These are phyloP conservation scores for Oryzias woworae DNA, from an alignment of 2,113 vertebrate species.

Conservation along the genomic window DNA sequence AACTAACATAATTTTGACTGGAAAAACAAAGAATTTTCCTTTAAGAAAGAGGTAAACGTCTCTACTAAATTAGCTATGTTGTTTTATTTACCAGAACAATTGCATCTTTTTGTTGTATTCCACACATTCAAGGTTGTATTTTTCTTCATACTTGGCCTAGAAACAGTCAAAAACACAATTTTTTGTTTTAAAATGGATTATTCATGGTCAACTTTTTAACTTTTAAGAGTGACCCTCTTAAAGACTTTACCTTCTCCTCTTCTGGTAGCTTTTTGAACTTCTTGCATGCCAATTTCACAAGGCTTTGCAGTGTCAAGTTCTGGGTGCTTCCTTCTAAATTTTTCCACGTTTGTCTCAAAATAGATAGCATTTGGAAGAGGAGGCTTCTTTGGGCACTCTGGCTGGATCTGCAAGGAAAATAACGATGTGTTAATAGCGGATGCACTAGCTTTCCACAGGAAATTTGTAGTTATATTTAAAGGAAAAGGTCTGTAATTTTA, in stretches of 20 bases:
- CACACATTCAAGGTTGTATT: not conserved
- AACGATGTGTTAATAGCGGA: too few species aligned
- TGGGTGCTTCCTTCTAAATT: constrained; percentile 20
- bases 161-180: not conserved
- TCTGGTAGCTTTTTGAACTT: constrained; percentile 19
- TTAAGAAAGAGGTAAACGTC: not conserved
- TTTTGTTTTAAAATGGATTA: not conserved
- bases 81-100: constrained; percentile 25
- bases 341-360: constrained; percentile 8
- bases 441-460: not conserved
- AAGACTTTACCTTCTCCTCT: constrained; percentile 26
- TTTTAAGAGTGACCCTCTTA: not conserved
- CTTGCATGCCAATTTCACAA: not conserved
- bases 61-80: not conserved
- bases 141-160: constrained; percentile 29
- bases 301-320: accelerated
- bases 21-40: constrained; percentile 21
- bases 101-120: constrained; percentile 5
- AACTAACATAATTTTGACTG: not conserved
- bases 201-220: not conserved
- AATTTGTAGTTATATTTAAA: not conserved
- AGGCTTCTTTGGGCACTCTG: constrained; percentile 32
- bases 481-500: too few species aligned
- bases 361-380: constrained; percentile 5
- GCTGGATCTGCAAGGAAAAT: constrained; percentile 21